Base-by-base conservation (phyloP, 2,888 invertebrate species). In the Coecobrya sp. region DNA sequence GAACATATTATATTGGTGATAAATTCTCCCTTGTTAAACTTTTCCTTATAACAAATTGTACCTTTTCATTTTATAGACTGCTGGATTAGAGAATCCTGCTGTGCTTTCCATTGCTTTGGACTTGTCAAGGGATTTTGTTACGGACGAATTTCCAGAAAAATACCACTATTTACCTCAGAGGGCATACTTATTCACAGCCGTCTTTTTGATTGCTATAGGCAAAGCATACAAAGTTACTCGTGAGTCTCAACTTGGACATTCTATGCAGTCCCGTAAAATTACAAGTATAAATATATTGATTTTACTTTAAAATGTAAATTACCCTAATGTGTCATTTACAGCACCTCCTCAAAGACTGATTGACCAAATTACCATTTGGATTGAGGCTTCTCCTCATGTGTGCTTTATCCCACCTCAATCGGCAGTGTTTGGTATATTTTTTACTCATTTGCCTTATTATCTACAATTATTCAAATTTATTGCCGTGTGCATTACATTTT, bases 371-470 rank as follows among this genome's bases (percentile, higher is more conserved):
- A 93, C 93, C 8, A 27, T 55, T 2, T 95, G 95, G 95, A 93
- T 95, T 49, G 94, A 95, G 85, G 45, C 70, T 0, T 92, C 85
- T 73, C 94, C 94, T 1, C 90, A 87, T 25, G 94, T 95, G 19
- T 94, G 94, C 52, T 95, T 94, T 73, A 93, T 94, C 59, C 93
- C 94, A 27, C 94, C 95, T 10, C 94, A 93, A 16, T 94, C 95
- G 1, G 92, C 95, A 10, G 92, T 95, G 30, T 95, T 95, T 85
- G 95, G 94, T 94, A 76, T 65, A 11, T 13, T 16, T 86, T 5
- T 25, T 76, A 8, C 73, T 73, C 36, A 73, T 73, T 86, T 73
- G 73, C 86, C 45, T 68, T 36, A 70, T 73, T 0, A 8, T 16
- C 30, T 16, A 49, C 27, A 70, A 68, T 81, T 70, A 68, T 55